Conservation (phyloP, 2,888 invertebrate genomes). For the Eupithecia pulchellata region DNA sequence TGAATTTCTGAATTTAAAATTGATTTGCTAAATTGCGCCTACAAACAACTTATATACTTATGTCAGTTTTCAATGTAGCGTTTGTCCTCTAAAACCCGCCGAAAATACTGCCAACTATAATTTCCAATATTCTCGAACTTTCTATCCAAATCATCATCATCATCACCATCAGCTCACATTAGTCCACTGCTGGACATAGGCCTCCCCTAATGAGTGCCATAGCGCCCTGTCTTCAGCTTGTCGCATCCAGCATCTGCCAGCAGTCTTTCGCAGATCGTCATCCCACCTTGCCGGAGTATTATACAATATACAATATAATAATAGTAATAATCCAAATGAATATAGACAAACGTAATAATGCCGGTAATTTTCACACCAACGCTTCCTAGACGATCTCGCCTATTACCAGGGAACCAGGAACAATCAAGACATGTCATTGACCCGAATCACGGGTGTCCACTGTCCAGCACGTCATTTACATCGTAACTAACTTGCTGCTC, state of each 20-base stretch:
- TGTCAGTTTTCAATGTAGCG: background rate
- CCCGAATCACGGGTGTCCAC: slow-evolving; percentile 76
- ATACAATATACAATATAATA: no score
- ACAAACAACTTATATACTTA: no score
- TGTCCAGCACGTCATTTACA: slow-evolving; percentile 57
- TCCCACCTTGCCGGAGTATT: no score
- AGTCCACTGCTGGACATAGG: no score
- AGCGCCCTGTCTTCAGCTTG: no score
- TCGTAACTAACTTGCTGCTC: slow-evolving; percentile 63
- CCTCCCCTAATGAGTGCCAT: no score
- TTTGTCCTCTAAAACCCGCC: background rate
- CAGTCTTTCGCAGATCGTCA: no score
- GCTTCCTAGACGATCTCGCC: slow-evolving; percentile 13
- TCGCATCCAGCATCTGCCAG: no score
- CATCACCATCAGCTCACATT: no score
- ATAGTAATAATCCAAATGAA: no score
- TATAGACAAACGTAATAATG: background rate
- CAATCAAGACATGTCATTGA: slow-evolving; percentile 66
- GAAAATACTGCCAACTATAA: background rate
- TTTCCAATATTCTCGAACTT: background rate
- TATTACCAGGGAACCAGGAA: slow-evolving; percentile 36
- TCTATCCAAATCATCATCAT: no score
- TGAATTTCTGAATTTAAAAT: background rate
- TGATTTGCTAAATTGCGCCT: no score
- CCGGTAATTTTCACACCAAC: background rate